These are phyloP conservation scores for Himalopsyche tibetana DNA, from an alignment of 2,888 invertebrate genomes.

Conservation along the genomic window DNA sequence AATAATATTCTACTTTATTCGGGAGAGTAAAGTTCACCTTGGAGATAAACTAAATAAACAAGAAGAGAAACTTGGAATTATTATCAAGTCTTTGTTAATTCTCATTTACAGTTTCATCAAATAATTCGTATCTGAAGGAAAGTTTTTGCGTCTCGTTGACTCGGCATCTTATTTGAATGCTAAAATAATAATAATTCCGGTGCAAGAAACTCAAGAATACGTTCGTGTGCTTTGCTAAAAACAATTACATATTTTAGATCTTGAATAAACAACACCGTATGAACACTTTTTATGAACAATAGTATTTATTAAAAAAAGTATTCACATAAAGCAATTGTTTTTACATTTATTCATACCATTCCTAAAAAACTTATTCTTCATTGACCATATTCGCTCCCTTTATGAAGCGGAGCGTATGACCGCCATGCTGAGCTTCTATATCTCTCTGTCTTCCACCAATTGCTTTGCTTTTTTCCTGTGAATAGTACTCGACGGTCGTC, in stretches of 20 bases:
- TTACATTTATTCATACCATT: too few relatives aligned
- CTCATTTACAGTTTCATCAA: slow-evolving; percentile 31
- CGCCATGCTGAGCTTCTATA: too few relatives aligned
- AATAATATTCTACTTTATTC: not conserved
- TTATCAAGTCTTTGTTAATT: slow-evolving; percentile 15
- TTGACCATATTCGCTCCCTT: too few relatives aligned
- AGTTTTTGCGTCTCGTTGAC: slow-evolving; percentile 13
- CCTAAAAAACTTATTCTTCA: too few relatives aligned
- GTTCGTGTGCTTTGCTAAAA: not conserved
- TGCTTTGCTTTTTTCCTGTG: too few relatives aligned
- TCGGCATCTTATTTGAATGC: slow-evolving; percentile 27
- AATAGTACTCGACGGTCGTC: too few relatives aligned
- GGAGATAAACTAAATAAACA: slow-evolving; percentile 17
- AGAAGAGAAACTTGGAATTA: not conserved
- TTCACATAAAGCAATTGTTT: too few relatives aligned
- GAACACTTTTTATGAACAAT: too few relatives aligned
- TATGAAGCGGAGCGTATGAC: too few relatives aligned
- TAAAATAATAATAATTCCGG: slow-evolving; percentile 36
- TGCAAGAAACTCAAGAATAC: slow-evolving; percentile 4
- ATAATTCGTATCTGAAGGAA: not conserved
- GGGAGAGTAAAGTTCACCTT: not conserved
- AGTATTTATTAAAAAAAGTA: too few relatives aligned
- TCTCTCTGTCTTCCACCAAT: too few relatives aligned
- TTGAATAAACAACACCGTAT: not conserved
- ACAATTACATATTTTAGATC: not conserved